Conservation (phyloP, 2,113 vertebrate species). For the Ailuropoda melanoleuca region DNA sequence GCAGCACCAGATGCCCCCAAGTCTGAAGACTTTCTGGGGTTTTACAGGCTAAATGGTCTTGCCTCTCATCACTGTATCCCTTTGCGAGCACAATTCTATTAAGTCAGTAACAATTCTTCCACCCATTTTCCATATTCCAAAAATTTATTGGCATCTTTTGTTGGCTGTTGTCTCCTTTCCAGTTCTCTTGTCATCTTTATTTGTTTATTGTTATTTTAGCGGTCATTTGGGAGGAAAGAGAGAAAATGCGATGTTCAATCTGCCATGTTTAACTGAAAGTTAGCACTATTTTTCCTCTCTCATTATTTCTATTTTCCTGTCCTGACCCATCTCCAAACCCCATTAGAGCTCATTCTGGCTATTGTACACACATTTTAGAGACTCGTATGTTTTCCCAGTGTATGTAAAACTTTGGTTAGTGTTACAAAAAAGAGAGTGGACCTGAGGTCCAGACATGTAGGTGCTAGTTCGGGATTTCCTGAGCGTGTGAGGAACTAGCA, state of each 20-base stretch:
- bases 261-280: constrained; percentile 53
- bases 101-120: neutral
- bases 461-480: neutral
- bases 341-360: neutral
- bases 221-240: constrained; percentile 45
- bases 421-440: neutral
- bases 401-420: neutral
- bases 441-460: neutral
- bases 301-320: constrained; percentile 29
- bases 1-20: neutral
- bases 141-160: constrained; percentile 50
- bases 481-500: neutral
- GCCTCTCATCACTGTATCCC: neutral
- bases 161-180: constrained; percentile 37
- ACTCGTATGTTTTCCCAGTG: neutral
- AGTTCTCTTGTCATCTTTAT: constrained; percentile 66
- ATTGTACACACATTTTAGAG: neutral
- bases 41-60: neutral
- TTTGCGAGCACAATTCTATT: neutral
- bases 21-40: neutral
- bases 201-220: constrained; percentile 68
- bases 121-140: constrained; percentile 34
- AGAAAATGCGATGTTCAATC: neutral
- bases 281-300: constrained; percentile 38
- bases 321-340: neutral